phyloP scores from a whole-genome alignment of 2,888 invertebrate species.

The Scotopteryx bipunctaria region DNA sequence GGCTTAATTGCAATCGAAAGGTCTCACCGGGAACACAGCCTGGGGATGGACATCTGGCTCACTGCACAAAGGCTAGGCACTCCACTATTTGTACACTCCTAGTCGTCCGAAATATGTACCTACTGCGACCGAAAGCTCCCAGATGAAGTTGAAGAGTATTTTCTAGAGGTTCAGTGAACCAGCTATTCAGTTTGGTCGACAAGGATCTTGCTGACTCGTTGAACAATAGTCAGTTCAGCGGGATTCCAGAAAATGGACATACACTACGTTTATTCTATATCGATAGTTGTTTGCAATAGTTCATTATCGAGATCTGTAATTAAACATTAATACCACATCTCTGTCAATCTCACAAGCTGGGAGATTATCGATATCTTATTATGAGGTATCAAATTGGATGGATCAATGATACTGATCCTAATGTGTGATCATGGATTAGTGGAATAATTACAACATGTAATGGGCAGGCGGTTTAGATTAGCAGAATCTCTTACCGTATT shows the following conservation, averaged over 20 bases:
- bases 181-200: not conserved
- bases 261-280: too few relatives aligned
- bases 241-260: conserved; percentile 5
- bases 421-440: conserved; percentile 16
- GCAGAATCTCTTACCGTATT: not conserved
- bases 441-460: conserved; percentile 5
- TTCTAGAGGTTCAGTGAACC: not conserved
- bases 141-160: not conserved
- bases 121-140: not conserved
- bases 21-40: conserved; percentile 26
- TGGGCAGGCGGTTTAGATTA: not conserved
- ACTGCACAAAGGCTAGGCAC: not conserved
- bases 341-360: too few relatives aligned
- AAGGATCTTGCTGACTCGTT: not conserved
- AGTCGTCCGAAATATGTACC: not conserved
- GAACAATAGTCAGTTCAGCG: conserved; percentile 18
- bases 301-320: too few relatives aligned
- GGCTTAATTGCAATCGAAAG: conserved; percentile 48
- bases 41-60: not conserved
- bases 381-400: conserved; percentile 11
- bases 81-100: not conserved
- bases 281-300: too few relatives aligned
- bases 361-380: conserved; percentile 10
- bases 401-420: conserved; percentile 14
- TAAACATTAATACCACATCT: conserved; percentile 19